Evolutionary conservation across 2,113 vertebrate genomes (phyloP).

Genomic region (Microcebus tavaratra): DNA sequence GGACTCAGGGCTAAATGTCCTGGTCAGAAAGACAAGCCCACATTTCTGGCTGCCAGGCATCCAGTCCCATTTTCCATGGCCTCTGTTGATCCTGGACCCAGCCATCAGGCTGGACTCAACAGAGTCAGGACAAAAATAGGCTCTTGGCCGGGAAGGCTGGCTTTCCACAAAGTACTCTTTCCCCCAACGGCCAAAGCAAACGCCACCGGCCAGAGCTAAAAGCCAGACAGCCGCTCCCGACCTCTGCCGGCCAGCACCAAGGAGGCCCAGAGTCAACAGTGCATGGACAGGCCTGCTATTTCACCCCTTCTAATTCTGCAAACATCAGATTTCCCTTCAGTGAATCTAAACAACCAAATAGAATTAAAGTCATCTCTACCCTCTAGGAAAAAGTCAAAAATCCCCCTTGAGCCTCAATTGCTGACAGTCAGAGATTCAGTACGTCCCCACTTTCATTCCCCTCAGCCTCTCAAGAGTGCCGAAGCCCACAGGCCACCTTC

Average conservation of each 20-base stretch:
- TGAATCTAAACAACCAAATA: conserved; percentile 37
- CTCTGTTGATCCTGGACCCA: conserved; percentile 87
- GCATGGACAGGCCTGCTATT: conserved; percentile 50
- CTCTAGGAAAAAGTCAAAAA: conserved; percentile 57
- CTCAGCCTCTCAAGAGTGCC: background rate
- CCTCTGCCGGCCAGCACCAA: conserved; percentile 57
- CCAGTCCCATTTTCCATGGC: conserved; percentile 84
- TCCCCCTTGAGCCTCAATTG: background rate
- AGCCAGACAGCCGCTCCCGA: conserved; percentile 59
- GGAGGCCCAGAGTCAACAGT: conserved; percentile 69
- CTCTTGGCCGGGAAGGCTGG: conserved; percentile 75
- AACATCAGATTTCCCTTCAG: conserved; percentile 57
- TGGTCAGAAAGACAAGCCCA: conserved; percentile 76
- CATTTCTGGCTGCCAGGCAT: conserved; percentile 64
- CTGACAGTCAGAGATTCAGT: conserved; percentile 1
- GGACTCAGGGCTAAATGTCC: conserved; percentile 51
- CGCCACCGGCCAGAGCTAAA: conserved; percentile 43
- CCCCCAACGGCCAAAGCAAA: conserved; percentile 85
- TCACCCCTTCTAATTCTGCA: conserved; percentile 55
- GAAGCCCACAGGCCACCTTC: background rate
- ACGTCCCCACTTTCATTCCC: background rate
- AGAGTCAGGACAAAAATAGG: conserved; percentile 86
- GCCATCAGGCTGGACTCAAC: conserved; percentile 74
- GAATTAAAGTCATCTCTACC: conserved; percentile 18
- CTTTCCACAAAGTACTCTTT: conserved; percentile 82